A percentile compares a stretch with the other conserved stretches of the same genome.
phyloP scores from a whole-genome alignment of 2,797 vertebrate species.

The Pteropus rufus region DNA sequence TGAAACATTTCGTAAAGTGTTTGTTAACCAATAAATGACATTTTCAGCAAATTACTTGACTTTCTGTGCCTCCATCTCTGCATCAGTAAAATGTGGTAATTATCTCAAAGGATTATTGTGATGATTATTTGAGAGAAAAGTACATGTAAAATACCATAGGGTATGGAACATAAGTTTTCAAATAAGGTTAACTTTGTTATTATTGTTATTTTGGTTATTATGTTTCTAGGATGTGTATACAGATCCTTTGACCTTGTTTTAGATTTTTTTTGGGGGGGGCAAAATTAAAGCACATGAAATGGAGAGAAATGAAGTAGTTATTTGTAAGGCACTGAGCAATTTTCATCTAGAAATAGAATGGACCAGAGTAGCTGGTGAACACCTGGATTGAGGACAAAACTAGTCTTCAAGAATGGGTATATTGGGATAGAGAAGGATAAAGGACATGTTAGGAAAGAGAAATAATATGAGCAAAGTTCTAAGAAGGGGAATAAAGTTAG shows the following conservation, averaged over 20 bases:
- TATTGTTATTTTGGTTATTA: not conserved
- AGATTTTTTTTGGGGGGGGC: not conserved
- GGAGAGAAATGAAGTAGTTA: not conserved
- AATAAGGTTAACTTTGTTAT: not conserved
- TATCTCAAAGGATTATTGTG: not conserved
- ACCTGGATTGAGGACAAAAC: not conserved
- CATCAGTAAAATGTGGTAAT: not conserved
- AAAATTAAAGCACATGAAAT: slow-evolving; percentile 1
- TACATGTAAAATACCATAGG: not conserved
- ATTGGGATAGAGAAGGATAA: not conserved
- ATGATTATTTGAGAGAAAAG: not conserved
- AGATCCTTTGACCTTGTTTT: slow-evolving; percentile 2
- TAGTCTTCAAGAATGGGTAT: not conserved
- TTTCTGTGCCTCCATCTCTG: not conserved
- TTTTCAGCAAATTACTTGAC: not conserved
- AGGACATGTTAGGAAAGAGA: not conserved
- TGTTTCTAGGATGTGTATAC: not conserved
- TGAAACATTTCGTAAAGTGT: not conserved
- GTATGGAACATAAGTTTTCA: not conserved
- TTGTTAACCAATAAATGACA: not conserved
- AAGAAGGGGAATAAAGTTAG: not conserved
- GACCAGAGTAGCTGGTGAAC: not conserved
- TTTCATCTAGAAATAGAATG: not conserved
- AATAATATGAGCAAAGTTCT: not conserved
- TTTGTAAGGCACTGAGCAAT: not conserved